A percentile compares a stretch with the other conserved stretches of the same genome.
Conservation (phyloP, 2,797 vertebrate species). For the Brachyrhaphis roseni region DNA sequence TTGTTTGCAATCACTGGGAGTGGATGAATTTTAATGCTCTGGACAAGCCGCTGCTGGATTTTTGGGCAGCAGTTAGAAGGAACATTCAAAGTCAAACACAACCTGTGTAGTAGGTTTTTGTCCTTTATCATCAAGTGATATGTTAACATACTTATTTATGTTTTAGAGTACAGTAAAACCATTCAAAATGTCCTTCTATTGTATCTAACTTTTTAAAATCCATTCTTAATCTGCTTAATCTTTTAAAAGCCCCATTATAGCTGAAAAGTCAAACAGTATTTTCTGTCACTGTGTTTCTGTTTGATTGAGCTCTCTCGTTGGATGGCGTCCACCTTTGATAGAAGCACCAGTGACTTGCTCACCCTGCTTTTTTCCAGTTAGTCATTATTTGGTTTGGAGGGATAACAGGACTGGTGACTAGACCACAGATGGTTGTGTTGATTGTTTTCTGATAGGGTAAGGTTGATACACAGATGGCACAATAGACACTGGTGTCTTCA, state of each 20-base stretch:
- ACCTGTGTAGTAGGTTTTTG: constrained; percentile 48
- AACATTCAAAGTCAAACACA: constrained; percentile 63
- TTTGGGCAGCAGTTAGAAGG: constrained; percentile 65
- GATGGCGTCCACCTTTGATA: constrained; percentile 59
- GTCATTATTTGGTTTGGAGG: constrained; percentile 78
- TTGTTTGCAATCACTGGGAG: constrained; percentile 76
- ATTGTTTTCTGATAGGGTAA: constrained; percentile 74
- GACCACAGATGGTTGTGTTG: constrained; percentile 81
- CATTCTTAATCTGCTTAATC: constrained; percentile 50
- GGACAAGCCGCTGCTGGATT: constrained; percentile 64
- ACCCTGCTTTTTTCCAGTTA: constrained; percentile 66
- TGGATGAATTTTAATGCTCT: constrained; percentile 71
- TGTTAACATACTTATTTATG: not conserved
- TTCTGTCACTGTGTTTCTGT: constrained; percentile 66
- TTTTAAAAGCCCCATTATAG: constrained; percentile 50
- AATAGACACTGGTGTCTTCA: constrained; percentile 55
- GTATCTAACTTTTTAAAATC: constrained; percentile 50
- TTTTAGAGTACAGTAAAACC: not conserved
- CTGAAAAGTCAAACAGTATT: constrained; percentile 59
- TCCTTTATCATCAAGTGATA: constrained; percentile 22
- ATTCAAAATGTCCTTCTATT: constrained; percentile 32
- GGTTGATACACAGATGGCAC: constrained; percentile 80
- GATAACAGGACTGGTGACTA: constrained; percentile 70
- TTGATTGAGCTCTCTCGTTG: constrained; percentile 65
- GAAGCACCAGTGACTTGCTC: constrained; percentile 64